Evolutionary conservation across 2,113 vertebrate genomes (phyloP), one percentile per base, ranked within the genome.

Genomic region (Tylochromis polylepis): DNA sequence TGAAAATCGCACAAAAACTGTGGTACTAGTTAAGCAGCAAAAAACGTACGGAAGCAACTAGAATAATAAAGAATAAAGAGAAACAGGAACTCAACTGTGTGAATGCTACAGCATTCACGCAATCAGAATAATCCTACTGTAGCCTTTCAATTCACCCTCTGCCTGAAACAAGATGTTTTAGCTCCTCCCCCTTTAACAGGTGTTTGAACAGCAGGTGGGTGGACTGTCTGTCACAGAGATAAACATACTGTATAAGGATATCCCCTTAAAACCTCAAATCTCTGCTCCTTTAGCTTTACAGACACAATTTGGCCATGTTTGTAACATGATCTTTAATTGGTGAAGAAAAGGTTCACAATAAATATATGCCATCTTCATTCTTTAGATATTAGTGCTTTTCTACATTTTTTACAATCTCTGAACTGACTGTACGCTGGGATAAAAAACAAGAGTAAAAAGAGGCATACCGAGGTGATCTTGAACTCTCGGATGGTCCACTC

Each of bases 401-500:
- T n/a, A 20, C 10, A 20, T 14, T n/a, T 31, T 20, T 20, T 51
- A 77, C 3, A 9, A 6, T 4, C 20, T 12, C 43, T 46, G 43
- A 14, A 15, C 11, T n/a, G 20, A 5, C 53, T 55, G 9, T 55
- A n/a, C 5, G 11, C 18, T 8, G 11, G 46, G 14, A n/a, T 20
- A 53, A 16, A 51, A 77, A 51, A 51, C 4, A 2, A 12, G 24
- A 56, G 15, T 18, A 18, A 34, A 18, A 36, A 5, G n/a, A 31
- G 11, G 1, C 6, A 3, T 92, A 94, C 88, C 81, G 97, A 98
- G 94, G 96, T 98, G 92, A 99, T 98, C 95, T 96, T 97, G 95
- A 99, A 99, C 88, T 99, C 98, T 78, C 99, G 92, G 95, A 99
- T 98, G 86, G 98, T 99, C 99, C 99, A 99, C 91, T 99, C 99